Conservation (phyloP, 2,888 invertebrate species). For the Lithosia quadra region DNA sequence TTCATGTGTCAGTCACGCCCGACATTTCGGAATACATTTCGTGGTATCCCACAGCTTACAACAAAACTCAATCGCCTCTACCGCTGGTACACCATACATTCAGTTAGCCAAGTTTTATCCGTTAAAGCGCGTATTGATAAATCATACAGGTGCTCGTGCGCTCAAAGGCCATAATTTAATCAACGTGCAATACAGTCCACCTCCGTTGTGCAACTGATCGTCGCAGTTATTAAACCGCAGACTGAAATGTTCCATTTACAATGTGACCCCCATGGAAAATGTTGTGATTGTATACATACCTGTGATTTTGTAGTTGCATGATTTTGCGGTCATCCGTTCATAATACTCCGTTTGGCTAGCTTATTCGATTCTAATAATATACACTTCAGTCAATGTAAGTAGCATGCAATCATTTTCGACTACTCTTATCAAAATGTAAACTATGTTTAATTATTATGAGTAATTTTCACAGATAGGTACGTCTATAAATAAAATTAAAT, state of each 20-base stretch:
- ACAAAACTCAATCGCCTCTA: background rate
- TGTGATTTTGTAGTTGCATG: slow-evolving; percentile 33
- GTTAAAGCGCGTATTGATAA: slow-evolving; percentile 47
- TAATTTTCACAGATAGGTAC: background rate
- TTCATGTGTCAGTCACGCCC: background rate
- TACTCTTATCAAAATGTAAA: background rate
- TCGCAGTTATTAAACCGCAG: slow-evolving; percentile 76
- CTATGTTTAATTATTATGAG: background rate
- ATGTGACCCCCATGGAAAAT: slow-evolving; percentile 59
- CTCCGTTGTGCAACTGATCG: slow-evolving; percentile 64
- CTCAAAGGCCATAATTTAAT: slow-evolving; percentile 75
- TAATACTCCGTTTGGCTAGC: no score
- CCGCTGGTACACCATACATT: background rate
- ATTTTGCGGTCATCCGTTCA: slow-evolving; percentile 45
- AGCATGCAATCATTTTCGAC: background rate
- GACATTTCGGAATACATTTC: background rate
- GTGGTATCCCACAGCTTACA: background rate
- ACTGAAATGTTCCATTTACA: slow-evolving; percentile 72
- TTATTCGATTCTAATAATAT: no score
- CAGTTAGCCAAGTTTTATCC: slow-evolving; percentile 29
- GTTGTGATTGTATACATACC: slow-evolving; percentile 41
- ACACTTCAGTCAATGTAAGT: no score
- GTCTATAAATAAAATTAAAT: background rate
- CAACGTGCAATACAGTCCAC: slow-evolving; percentile 61
- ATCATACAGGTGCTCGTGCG: slow-evolving; percentile 57